Percentiles rank a stretch among this genome's conserved stretches.
Evolutionary conservation across 2,113 vertebrate genomes (phyloP).

Genomic region (Ammodytes marinus): DNA sequence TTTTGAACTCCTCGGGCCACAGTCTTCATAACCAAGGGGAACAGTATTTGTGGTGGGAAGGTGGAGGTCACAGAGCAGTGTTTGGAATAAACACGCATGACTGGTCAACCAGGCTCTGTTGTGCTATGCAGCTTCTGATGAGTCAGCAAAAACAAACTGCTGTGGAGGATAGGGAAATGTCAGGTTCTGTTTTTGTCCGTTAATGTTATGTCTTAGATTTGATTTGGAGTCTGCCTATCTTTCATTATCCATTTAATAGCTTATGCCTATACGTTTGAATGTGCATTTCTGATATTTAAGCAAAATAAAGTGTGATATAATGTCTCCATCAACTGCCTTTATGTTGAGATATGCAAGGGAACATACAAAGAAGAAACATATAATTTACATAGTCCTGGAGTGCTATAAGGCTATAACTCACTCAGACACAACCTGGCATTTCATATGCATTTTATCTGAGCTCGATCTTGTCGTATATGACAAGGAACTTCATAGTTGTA

Average conservation of each 20-base stretch:
- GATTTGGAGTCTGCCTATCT: background rate
- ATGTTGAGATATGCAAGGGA: background rate
- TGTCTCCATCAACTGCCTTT: background rate
- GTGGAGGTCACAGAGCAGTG: conserved; percentile 71
- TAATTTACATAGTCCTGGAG: background rate
- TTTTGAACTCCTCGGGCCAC: conserved; percentile 57
- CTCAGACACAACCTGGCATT: no score
- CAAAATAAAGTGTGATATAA: background rate
- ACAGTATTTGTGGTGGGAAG: conserved; percentile 62
- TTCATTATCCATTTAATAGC: background rate
- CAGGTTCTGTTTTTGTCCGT: background rate
- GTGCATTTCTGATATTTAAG: background rate
- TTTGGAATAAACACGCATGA: conserved; percentile 67
- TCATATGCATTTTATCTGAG: no score
- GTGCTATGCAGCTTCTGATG: conserved; percentile 29
- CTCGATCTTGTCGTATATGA: no score
- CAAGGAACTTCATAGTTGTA: no score
- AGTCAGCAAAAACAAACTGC: conserved; percentile 54
- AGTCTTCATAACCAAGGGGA: conserved; percentile 65
- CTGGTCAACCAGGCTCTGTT: conserved; percentile 33
- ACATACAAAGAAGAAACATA: background rate
- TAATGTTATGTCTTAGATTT: background rate
- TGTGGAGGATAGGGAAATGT: background rate
- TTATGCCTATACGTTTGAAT: background rate
- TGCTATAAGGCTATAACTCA: no score